Evolutionary conservation across 2,797 vertebrate species (phyloP).

Genomic region (Diplodus sargus): DNA sequence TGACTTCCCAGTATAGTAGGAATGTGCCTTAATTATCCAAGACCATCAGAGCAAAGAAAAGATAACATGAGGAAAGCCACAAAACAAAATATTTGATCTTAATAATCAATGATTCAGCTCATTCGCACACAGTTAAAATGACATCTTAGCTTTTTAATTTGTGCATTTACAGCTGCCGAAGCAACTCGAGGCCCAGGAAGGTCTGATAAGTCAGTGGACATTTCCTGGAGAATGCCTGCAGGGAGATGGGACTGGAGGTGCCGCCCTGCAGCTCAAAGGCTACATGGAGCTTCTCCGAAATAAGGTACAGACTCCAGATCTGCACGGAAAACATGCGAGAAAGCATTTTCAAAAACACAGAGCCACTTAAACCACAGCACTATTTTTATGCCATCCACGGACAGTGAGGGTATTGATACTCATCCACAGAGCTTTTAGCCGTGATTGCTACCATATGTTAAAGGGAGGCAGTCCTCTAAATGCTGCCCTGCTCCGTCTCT

Average conservation of each 20-base stretch:
- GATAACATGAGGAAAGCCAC: background rate
- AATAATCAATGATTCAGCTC: background rate
- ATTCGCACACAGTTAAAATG: conserved; percentile 10
- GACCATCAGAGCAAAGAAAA: background rate
- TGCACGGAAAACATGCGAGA: conserved; percentile 11
- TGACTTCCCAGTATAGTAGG: too few relatives aligned
- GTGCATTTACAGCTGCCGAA: conserved; percentile 87
- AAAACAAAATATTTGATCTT: background rate
- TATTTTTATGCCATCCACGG: conserved; percentile 50
- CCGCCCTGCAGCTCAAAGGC: conserved; percentile 84
- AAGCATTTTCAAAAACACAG: conserved; percentile 27
- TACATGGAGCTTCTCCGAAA: conserved; percentile 88
- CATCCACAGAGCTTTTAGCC: conserved; percentile 36
- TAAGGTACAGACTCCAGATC: conserved; percentile 83
- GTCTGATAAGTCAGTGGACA: conserved; percentile 90
- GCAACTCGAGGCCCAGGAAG: conserved; percentile 86
- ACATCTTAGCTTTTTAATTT: background rate
- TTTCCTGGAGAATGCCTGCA: conserved; percentile 85
- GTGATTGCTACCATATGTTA: conserved; percentile 69
- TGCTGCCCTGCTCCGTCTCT: conserved; percentile 11
- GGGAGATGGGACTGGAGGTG: conserved; percentile 79
- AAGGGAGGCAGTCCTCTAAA: conserved; percentile 41
- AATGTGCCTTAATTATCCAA: background rate
- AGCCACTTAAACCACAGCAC: conserved; percentile 22
- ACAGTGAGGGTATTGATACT: conserved; percentile 54